Percentiles rank a stretch among this genome's conserved stretches.
Evolutionary conservation across 2,113 vertebrate genomes (phyloP).

Genomic region (Archilochus colubris): DNA sequence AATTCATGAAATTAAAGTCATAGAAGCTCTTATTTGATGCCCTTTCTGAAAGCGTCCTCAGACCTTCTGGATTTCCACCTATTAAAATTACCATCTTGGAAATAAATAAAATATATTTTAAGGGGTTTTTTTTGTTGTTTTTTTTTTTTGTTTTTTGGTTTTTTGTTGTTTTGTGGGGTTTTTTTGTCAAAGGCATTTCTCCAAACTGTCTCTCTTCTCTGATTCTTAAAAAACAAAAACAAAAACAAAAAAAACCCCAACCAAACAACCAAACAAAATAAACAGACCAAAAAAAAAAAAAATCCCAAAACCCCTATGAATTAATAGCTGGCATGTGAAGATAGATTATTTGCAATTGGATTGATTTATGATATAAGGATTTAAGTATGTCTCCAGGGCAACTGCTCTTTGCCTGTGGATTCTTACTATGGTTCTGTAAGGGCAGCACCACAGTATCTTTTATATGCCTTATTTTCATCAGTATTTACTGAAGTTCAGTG

Average conservation of each 20-base stretch:
- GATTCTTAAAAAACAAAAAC: neutral
- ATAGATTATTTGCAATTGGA: conserved; percentile 27
- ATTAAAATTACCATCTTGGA: neutral
- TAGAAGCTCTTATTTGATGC: neutral
- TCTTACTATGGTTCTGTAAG: neutral
- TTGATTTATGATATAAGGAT: conserved; percentile 15
- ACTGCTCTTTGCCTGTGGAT: conserved; percentile 8
- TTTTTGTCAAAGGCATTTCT: neutral
- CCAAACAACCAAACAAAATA: no score
- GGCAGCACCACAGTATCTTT: neutral
- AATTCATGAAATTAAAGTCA: neutral
- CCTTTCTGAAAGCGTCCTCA: neutral
- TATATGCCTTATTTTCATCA: neutral
- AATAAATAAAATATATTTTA: neutral
- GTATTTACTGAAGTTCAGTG: neutral
- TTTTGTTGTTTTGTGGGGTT: neutral
- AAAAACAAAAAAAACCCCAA: no score
- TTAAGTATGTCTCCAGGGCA: conserved; percentile 30
- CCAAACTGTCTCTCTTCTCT: neutral
- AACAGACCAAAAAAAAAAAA: no score
- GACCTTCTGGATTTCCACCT: neutral
- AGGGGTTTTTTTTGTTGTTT: no score
- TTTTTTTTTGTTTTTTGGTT: no score
- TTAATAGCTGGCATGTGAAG: neutral
- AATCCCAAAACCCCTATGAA: neutral